phyloP scores from a whole-genome alignment of 2,113 vertebrate species.

The Cryptotis parvus region DNA sequence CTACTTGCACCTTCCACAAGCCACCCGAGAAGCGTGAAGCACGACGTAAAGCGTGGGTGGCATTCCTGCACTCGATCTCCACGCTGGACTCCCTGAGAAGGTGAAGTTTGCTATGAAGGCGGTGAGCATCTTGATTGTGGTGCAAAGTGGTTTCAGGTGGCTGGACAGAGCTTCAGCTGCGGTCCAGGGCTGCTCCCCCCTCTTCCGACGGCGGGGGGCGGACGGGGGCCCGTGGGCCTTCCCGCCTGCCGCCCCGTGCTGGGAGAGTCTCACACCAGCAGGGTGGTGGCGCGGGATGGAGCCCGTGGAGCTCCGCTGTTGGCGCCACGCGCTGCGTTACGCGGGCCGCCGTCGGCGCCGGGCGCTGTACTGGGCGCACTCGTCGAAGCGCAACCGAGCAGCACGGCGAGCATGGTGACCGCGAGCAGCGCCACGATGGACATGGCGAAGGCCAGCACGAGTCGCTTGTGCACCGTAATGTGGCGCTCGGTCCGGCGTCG shows the following conservation, averaged over 20 bases:
- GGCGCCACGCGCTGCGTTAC: constrained; percentile 58
- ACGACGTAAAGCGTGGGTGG: constrained; percentile 95
- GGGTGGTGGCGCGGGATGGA: constrained; percentile 81
- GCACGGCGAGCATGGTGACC: constrained; percentile 93
- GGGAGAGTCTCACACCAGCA: constrained; percentile 54
- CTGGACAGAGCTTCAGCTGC: constrained; percentile 90
- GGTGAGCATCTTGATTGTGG: constrained; percentile 94
- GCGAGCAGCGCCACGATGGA: constrained; percentile 94
- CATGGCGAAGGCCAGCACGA: constrained; percentile 94
- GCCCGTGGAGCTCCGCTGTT: constrained; percentile 81
- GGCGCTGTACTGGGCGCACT: constrained; percentile 85
- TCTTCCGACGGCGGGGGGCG: constrained; percentile 75
- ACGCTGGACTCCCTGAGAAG: constrained; percentile 95
- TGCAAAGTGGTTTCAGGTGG: constrained; percentile 92
- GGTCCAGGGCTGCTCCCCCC: constrained; percentile 89
- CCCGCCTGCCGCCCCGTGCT: neutral
- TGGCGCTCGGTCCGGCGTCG: constrained; percentile 94
- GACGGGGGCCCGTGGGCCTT: constrained; percentile 41
- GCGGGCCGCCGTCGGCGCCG: constrained; percentile 70
- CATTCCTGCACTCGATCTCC: constrained; percentile 93
- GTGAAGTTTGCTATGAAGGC: constrained; percentile 98
- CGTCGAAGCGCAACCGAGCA: constrained; percentile 94
- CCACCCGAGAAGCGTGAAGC: constrained; percentile 93
- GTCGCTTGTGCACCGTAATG: constrained; percentile 93
- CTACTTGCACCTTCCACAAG: constrained; percentile 92